Conservation (phyloP, 2,888 invertebrate species). For the Sarcophaga variegata region DNA sequence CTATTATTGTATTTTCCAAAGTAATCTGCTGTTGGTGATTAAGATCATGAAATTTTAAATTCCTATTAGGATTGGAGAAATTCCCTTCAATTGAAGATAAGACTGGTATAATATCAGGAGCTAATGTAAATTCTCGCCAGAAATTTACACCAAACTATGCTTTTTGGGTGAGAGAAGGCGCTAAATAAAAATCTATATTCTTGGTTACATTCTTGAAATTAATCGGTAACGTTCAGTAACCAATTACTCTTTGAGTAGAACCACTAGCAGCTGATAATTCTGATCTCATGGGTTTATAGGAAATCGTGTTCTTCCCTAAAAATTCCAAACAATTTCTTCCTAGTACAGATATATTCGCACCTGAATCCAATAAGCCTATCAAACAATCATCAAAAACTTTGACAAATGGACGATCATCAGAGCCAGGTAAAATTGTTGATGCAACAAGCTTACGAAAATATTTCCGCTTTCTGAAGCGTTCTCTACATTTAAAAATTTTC, state of each 20-base stretch:
- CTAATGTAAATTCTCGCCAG: slow-evolving; percentile 18
- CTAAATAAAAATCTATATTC: slow-evolving; percentile 24
- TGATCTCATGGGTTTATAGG: background rate
- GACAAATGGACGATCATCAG: slow-evolving; percentile 37
- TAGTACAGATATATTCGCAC: slow-evolving; percentile 26
- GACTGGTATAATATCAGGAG: slow-evolving; percentile 29
- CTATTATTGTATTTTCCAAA: slow-evolving; percentile 10
- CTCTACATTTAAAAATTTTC: slow-evolving; percentile 25
- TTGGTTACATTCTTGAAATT: too few species aligned
- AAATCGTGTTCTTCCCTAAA: slow-evolving; percentile 6
- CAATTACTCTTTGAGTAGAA: background rate
- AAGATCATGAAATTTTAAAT: slow-evolving; percentile 15
- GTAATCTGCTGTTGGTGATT: slow-evolving; percentile 17
- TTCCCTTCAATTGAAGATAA: too few species aligned
- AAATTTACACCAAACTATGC: slow-evolving; percentile 10
- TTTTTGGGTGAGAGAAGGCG: slow-evolving; percentile 14
- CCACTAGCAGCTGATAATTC: background rate
- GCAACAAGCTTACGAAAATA: slow-evolving; percentile 16
- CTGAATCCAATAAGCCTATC: slow-evolving; percentile 29
- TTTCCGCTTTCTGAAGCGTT: slow-evolving; percentile 12
- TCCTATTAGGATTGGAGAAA: background rate
- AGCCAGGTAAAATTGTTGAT: background rate
- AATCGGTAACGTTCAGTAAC: too few species aligned
- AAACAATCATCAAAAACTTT: slow-evolving; percentile 9
- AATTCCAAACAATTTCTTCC: slow-evolving; percentile 31